A percentile compares a stretch with the other conserved stretches of the same genome.
These are phyloP conservation scores for Drosophila buzzatii DNA, from an alignment of 2,888 invertebrate genomes.

Conservation along the genomic window DNA sequence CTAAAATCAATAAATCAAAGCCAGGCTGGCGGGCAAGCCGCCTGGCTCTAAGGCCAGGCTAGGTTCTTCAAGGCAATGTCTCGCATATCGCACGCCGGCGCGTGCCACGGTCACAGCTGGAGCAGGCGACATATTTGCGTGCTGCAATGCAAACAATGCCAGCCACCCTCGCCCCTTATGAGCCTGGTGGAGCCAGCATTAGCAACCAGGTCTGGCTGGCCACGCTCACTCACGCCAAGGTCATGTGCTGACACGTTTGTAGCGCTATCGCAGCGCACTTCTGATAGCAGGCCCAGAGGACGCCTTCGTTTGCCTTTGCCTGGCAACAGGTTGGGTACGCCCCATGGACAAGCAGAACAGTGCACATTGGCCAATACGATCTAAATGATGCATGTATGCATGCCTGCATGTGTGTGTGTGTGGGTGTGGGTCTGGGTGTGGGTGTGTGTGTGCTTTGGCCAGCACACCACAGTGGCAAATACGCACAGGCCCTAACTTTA, in stretches of 20 bases:
- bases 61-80: constrained; percentile 54
- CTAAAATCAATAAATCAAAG: constrained; percentile 82
- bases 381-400: constrained; percentile 20
- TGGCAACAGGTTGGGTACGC: constrained; percentile 46
- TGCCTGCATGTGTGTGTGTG: not conserved
- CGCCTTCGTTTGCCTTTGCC: not conserved
- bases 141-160: constrained; percentile 74
- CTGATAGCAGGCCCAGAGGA: constrained; percentile 21
- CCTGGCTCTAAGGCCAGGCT: not conserved
- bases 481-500: constrained; percentile 71
- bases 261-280: constrained; percentile 17
- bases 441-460: not conserved
- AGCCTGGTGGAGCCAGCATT: not conserved
- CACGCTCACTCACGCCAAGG: constrained; percentile 52
- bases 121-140: constrained; percentile 68
- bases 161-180: not conserved
- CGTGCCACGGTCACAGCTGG: constrained; percentile 63
- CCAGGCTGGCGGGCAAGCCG: constrained; percentile 34
- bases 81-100: constrained; percentile 68
- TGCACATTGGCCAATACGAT: constrained; percentile 48
- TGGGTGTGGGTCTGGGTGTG: not conserved
- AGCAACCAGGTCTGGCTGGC: constrained; percentile 2
- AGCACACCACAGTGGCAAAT: constrained; percentile 68
- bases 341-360: constrained; percentile 22
- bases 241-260: constrained; percentile 36